Evolutionary conservation across 1,140 invertebrate genomes (phyloP).

Genomic region (Anoplophora glabripennis): DNA sequence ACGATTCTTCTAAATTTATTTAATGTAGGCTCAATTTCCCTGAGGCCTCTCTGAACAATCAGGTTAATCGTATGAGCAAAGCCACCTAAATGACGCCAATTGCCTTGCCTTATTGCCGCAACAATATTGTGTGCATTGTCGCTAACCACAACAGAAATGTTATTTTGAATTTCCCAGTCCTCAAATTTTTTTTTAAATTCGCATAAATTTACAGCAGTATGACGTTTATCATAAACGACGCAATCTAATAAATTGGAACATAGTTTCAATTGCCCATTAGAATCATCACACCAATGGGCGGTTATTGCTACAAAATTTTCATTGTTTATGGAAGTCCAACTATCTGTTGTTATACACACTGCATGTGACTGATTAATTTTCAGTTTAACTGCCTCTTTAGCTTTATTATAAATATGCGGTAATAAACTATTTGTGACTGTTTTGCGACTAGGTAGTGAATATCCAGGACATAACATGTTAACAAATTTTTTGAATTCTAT

Average conservation of each 20-base stretch:
- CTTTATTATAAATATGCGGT: neutral
- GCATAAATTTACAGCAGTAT: slow-evolving; percentile 10
- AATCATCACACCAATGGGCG: slow-evolving; percentile 3
- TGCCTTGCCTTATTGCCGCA: slow-evolving; percentile 4
- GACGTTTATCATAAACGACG: slow-evolving; percentile 3
- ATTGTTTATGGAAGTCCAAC: slow-evolving; percentile 14
- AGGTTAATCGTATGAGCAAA: slow-evolving; percentile 19
- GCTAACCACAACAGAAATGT: slow-evolving; percentile 10
- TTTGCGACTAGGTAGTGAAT: slow-evolving; percentile 4
- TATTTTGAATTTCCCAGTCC: slow-evolving; percentile 8
- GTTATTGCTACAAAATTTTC: slow-evolving; percentile 12
- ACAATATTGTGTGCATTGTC: slow-evolving; percentile 17
- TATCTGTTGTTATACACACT: slow-evolving; percentile 3
- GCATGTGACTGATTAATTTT: neutral
- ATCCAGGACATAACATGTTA: neutral
- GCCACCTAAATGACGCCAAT: neutral
- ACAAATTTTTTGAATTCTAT: neutral
- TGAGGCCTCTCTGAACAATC: slow-evolving; percentile 9
- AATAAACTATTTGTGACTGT: neutral
- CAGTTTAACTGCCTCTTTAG: neutral
- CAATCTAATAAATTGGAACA: slow-evolving; percentile 6
- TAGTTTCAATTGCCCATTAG: neutral
- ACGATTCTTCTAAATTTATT: slow-evolving; percentile 15
- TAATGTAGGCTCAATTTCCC: neutral
- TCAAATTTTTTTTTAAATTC: neutral